Evolutionary conservation across 2,113 vertebrate genomes (phyloP).

Genomic region (Psettodes erumei): DNA sequence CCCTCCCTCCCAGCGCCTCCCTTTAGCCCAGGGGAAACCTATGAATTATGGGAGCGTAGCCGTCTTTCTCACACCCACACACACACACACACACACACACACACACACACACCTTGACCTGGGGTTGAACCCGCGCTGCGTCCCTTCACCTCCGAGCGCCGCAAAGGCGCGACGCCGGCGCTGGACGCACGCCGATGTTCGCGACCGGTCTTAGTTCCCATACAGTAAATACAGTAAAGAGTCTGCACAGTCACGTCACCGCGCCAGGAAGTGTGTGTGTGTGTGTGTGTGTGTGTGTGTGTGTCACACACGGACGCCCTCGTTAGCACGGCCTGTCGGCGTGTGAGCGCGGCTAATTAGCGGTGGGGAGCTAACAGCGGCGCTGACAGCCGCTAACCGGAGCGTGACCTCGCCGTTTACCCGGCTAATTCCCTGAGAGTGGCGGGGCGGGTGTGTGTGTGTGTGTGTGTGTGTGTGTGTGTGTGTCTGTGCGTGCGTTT

Average conservation of each 20-base stretch:
- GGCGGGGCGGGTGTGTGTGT: conserved; percentile 12
- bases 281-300: conserved; percentile 7
- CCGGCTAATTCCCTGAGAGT: conserved; percentile 21
- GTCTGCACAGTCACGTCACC: no score
- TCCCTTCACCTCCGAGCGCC: not conserved
- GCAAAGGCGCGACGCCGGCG: no score
- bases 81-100: conserved; percentile 12
- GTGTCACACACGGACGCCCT: conserved; percentile 36
- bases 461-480: not conserved
- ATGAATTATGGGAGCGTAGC: conserved; percentile 43
- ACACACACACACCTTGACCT: conserved; percentile 50
- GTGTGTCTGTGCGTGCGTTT: not conserved
- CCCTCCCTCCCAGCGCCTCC: conserved; percentile 42
- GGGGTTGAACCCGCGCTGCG: not conserved
- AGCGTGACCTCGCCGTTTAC: conserved; percentile 45
- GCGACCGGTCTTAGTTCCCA: no score
- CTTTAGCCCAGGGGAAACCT: conserved; percentile 52
- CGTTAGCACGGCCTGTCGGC: conserved; percentile 64
- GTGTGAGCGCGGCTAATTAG: conserved; percentile 58
- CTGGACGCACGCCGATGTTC: no score
- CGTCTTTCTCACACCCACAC: conserved; percentile 14
- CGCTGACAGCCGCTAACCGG: conserved; percentile 37
- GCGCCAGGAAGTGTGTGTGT: not conserved
- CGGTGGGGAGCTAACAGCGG: conserved; percentile 29
- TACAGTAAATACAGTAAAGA: no score